Conservation (phyloP, 1,140 invertebrate species). For the Drosophila novamexicana region DNA sequence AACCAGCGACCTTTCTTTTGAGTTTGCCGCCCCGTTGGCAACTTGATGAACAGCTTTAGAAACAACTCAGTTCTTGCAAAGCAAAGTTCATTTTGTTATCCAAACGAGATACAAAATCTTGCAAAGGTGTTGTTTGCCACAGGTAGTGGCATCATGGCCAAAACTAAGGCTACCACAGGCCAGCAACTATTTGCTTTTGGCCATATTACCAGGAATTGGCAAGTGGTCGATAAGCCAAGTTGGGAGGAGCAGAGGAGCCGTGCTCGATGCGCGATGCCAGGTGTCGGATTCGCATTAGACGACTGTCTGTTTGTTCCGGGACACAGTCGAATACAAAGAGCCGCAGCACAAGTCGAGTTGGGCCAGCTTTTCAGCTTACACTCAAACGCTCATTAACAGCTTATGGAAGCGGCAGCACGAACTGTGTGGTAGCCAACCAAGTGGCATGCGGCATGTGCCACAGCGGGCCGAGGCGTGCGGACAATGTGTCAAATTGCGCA, state of each 20-base stretch:
- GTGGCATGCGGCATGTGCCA: constrained; percentile 1
- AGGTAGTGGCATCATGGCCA: neutral
- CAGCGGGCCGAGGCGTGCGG: neutral
- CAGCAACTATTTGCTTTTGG: constrained; percentile 19
- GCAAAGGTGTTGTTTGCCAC: constrained; percentile 1
- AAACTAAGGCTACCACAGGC: neutral
- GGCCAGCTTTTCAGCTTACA: constrained; percentile 55
- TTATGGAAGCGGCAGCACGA: constrained; percentile 35
- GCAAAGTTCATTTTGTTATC: neutral
- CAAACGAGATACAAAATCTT: neutral
- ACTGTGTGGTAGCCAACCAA: constrained; percentile 7
- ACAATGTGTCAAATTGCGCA: constrained; percentile 80
- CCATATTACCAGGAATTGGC: constrained; percentile 63
- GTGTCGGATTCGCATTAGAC: constrained; percentile 59
- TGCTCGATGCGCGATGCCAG: constrained; percentile 7
- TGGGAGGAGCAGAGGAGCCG: neutral
- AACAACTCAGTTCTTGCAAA: neutral
- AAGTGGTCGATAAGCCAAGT: constrained; percentile 51
- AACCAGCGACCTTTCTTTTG: too few relatives aligned
- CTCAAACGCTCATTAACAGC: constrained; percentile 65
- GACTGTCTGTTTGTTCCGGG: constrained; percentile 65
- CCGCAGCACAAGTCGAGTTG: constrained; percentile 40
- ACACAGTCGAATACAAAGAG: constrained; percentile 12
- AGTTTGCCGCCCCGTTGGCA: too few relatives aligned
- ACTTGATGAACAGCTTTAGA: too few relatives aligned